Conservation (phyloP, 2,888 invertebrate species). For the Cyaniris semiargus region DNA sequence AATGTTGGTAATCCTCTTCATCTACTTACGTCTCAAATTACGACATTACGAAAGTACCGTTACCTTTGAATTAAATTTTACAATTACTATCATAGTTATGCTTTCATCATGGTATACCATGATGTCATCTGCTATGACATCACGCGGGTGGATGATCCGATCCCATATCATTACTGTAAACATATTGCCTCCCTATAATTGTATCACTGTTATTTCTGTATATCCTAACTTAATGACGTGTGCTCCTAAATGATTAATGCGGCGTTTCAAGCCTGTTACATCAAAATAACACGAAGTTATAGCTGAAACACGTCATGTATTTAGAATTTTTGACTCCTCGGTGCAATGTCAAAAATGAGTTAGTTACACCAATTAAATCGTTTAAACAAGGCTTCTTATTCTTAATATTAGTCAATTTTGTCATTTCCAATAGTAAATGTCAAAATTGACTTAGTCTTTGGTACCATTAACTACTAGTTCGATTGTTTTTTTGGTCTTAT, state of each 20-base stretch:
- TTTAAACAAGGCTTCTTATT: neutral
- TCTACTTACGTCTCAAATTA: too few relatives aligned
- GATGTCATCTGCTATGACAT: conserved; percentile 18
- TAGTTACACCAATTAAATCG: neutral
- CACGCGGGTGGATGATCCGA: conserved; percentile 10
- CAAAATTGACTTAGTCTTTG: neutral
- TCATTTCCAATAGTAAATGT: neutral
- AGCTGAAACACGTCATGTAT: neutral
- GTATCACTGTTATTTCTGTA: neutral
- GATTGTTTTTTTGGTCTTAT: too few relatives aligned
- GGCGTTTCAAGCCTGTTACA: neutral
- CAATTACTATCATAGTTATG: neutral
- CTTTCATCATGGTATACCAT: neutral
- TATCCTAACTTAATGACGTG: neutral
- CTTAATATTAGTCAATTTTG: neutral
- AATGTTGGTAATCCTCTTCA: too few relatives aligned
- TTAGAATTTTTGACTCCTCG: neutral
- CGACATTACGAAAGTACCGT: too few relatives aligned
- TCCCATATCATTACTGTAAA: conserved; percentile 14
- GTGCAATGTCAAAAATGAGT: neutral
- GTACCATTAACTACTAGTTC: too few relatives aligned
- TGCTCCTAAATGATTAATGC: neutral
- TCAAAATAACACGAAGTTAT: neutral
- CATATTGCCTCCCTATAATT: neutral
- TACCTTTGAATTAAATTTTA: neutral